Evolutionary conservation across 2,113 vertebrate genomes (phyloP), one percentile per base, ranked within the genome.

Genomic region (Takifugu flavidus): DNA sequence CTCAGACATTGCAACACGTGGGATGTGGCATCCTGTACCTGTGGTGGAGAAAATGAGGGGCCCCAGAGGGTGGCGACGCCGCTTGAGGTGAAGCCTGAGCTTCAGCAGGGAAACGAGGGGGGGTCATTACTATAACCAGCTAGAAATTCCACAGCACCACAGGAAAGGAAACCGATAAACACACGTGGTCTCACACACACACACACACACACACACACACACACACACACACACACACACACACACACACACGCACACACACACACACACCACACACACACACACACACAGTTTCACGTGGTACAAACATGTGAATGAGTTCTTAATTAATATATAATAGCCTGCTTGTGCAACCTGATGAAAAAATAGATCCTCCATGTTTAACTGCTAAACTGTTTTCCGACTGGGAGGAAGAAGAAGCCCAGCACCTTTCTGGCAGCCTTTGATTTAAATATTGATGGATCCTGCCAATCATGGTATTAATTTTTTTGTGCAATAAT

Each of bases 1-100:
- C 57, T 44, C 26, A 63, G 46, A 63, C 58, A 64, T 56, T 70
- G 57, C 65, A 53, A 49, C 56, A 59, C 62, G 49, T 65, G 60
- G 62, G 47, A 67, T 34, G 63, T 46, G 25, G 64, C 68, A 83
- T 89, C 79, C 81, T 78, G 65, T 61, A 64, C 84, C 86, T 70
- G 78, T 11, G 75, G 84, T 53, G 82, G 73, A 64, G 72, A 59
- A 2, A 39, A 27, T 29, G 28, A 57, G 66, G 57, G 66, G 62
- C n/a, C 70, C 64, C 80, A 76, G 54, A 66, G 72, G 82, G 80
- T 46, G 65, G 43, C 79, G 54, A 25, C 6, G 4, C 66, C 67
- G 60, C 65, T 43, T 59, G 67, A 77, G 74, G 70, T 78, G 73
- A 85, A 67, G 72, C 56, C 58, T 39, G 70, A 73, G 74, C 66